Base-by-base conservation (phyloP, 2,113 vertebrate species). In the Hepsetus odoe region DNA sequence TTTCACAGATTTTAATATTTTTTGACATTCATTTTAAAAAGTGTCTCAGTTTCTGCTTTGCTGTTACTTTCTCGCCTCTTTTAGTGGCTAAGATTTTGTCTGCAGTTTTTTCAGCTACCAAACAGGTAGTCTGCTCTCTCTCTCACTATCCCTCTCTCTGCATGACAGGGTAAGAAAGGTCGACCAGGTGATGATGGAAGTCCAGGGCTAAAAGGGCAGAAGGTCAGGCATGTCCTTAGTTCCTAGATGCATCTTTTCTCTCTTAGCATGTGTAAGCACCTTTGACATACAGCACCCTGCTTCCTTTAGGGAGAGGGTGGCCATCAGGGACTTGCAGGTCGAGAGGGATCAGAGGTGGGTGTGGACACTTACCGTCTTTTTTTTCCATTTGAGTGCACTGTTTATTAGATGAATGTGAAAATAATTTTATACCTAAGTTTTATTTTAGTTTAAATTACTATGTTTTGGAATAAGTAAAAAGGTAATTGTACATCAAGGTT, bases 141-240 rank as follows among this genome's bases (percentile, higher is more conserved):
- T 68, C 18, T 76, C 10, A 35, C 22, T 56, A n/a, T 77, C 51
- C 26, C 33, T 70, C 35, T 32, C 49, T 72, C 32, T 74, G 32
- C 24, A 77, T 68, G 28, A 12, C 78, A 97, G 95, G 95, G 96
- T 22, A 97, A 96, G 87, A 96, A 94, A 74, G 95, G 95, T 22
- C 93, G 92, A 12, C 86, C 92, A 1, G 95, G 96, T 38, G 94
- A 96, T 0, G 89, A 96, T 72, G 95, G 96, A 72, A 87, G 35
- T 79, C 90, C 94, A 5, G 96, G 95, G 20, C 24, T 20, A 2
- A 97, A 94, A 88, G 96, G 95, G 85, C 69, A 61, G 20, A 97
- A 95, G 95, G 95, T 83, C n/a, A 69, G 46, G 35, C 26, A 35
- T 55, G 6, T 64, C 12, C 26, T 51, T 24, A 49, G 62, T 69